Percentiles rank a stretch among this genome's conserved stretches.
These are phyloP conservation scores for Colaptes auratus DNA, from an alignment of 2,113 vertebrate genomes.

Conservation along the genomic window DNA sequence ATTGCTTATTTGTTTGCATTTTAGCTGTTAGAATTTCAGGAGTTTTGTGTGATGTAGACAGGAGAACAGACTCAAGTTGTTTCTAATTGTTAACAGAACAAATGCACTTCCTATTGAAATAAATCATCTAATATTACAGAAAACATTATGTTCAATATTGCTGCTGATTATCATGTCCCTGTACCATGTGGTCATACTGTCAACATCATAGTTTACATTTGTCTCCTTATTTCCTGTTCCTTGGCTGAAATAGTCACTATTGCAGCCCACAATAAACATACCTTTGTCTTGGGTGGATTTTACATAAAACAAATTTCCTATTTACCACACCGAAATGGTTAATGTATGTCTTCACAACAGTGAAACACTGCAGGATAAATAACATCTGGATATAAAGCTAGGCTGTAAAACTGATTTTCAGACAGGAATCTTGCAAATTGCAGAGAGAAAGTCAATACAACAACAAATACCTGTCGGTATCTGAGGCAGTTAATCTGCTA, in stretches of 20 bases:
- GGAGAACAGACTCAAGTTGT: not conserved
- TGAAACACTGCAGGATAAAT: not conserved
- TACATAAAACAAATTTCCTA: not conserved
- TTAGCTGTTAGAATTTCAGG: not conserved
- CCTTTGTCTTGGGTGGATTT: not conserved
- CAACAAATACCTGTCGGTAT: not conserved
- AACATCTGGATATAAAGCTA: not conserved
- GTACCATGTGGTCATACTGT: not conserved
- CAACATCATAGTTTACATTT: not conserved
- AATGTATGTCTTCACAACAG: not conserved
- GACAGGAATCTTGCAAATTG: not conserved
- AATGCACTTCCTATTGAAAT: not conserved
- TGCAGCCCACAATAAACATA: not conserved
- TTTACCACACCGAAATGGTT: not conserved
- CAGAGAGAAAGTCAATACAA: not conserved
- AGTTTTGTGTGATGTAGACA: not conserved
- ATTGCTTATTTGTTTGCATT: not conserved
- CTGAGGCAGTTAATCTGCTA: not conserved
- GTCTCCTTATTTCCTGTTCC: not conserved
- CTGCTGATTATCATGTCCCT: not conserved
- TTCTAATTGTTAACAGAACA: not conserved
- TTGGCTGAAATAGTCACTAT: not conserved
- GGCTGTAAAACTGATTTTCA: not conserved
- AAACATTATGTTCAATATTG: not conserved
- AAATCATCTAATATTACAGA: not conserved